A percentile compares a stretch with the other conserved stretches of the same genome.
Evolutionary conservation across 64 coral and sea anemone genomes (phyloP).

Genomic region (Catalaphyllia jardinei): DNA sequence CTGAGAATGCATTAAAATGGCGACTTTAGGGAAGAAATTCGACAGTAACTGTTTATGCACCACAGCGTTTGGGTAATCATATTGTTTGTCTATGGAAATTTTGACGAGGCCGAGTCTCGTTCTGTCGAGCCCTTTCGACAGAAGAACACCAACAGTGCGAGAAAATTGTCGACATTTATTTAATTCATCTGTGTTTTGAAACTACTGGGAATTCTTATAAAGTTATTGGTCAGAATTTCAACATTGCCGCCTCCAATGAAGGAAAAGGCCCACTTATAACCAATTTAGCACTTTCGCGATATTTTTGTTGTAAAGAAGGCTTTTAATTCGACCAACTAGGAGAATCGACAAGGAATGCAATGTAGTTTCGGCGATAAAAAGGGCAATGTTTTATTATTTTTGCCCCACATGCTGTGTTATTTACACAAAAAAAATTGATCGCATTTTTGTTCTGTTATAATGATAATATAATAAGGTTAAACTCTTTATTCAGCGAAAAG

Average conservation of each 20-base stretch:
- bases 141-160: too few relatives aligned
- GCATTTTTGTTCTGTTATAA: slow-evolving; percentile 40
- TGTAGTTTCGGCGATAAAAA: slow-evolving; percentile 1
- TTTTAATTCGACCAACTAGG: neutral
- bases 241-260: neutral
- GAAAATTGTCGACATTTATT: too few relatives aligned
- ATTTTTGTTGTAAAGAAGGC: neutral
- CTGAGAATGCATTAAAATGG: too few relatives aligned
- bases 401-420: neutral
- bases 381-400: neutral
- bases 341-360: neutral
- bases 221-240: neutral
- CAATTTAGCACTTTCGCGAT: neutral
- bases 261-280: neutral
- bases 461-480: slow-evolving; percentile 35
- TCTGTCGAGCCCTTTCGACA: too few relatives aligned
- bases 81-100: too few relatives aligned
- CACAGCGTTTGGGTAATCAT: too few relatives aligned
- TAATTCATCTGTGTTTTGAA: too few relatives aligned
- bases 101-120: too few relatives aligned
- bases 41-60: too few relatives aligned
- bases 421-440: slow-evolving; percentile 28
- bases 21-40: too few relatives aligned
- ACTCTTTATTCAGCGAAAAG: slow-evolving; percentile 28
- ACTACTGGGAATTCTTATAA: too few relatives aligned